Base-by-base conservation (phyloP, 2,113 vertebrate species). In the Anguilla japonica region DNA sequence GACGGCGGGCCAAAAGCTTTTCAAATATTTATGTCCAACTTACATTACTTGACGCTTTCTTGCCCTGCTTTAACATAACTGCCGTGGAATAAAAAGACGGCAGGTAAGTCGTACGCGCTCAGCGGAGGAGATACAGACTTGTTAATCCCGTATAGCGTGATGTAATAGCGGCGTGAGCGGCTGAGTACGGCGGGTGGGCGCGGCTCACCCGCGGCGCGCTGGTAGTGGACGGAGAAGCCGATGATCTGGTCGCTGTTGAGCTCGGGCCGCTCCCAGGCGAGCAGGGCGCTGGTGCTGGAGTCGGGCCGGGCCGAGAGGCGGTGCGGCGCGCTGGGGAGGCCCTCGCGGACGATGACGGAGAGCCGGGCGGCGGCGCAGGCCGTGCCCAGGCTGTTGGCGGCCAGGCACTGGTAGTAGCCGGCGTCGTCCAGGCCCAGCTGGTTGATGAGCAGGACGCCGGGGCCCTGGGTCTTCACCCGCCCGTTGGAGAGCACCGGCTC, bases 351-450 rank as follows among this genome's bases (percentile, higher is more conserved):
- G 0, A 98, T 97, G 26, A 99, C 98, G 0, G 97, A 96, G 90
- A 99, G 96, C 87, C 93, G 96, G 88, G 98, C 98, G 0, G 96
- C 97, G 84, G 98, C 97, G 50, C 98, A 99, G 41, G 97, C 97
- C 0, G 93, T 97, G 81, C 98, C 98, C 86, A 98, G 94, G 85
- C 94, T 95, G 88, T 98, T 99, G 92, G 98, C 96, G 0, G 98
- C 98, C 89, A 99, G 95, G 18, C 98, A 99, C 91, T 99, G 98
- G 91, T 99, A 99, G 94, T 97, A 98, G 85, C 98, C 98, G 0
- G 96, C 96, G 34, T 99, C 98, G 80, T 98, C 97, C 94, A 97
- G 91, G 5, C 97, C 97, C 0, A 99, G 97, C 95, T 99, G 98
- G 83, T 98, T 99, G 94, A 99, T 98, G 87, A 99, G 97, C 7